Percentiles rank a stretch among this genome's conserved stretches.
These are phyloP conservation scores for Gallinago jamesoni DNA, from an alignment of 2,113 vertebrate genomes.

Conservation along the genomic window DNA sequence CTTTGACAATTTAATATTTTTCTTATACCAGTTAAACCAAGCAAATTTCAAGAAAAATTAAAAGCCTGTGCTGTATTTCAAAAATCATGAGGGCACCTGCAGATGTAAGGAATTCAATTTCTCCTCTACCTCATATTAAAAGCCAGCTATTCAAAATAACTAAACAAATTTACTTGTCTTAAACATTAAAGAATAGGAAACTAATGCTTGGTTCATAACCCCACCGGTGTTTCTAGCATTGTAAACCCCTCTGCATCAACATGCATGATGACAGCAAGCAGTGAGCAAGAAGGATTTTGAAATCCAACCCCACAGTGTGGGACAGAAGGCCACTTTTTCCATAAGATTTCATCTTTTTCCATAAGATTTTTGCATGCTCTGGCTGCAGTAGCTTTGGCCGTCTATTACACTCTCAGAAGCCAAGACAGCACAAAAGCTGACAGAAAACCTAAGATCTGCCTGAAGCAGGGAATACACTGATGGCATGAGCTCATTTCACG, in stretches of 20 bases:
- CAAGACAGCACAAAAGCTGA: background rate
- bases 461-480: background rate
- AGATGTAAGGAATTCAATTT: background rate
- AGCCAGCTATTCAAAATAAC: background rate
- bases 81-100: background rate
- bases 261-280: background rate
- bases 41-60: background rate
- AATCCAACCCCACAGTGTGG: background rate
- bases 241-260: background rate
- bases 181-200: background rate
- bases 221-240: background rate
- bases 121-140: background rate
- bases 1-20: background rate
- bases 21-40: background rate
- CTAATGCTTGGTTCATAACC: fast-evolving
- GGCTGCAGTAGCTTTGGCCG: background rate
- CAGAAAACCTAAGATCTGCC: background rate
- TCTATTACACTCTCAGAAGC: background rate
- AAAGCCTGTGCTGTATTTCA: background rate
- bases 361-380: background rate
- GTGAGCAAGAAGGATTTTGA: background rate
- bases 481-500: background rate
- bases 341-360: background rate
- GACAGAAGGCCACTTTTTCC: background rate
- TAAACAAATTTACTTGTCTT: background rate